phyloP scores from a whole-genome alignment of 2,797 vertebrate species.

The Thaleichthys pacificus region DNA sequence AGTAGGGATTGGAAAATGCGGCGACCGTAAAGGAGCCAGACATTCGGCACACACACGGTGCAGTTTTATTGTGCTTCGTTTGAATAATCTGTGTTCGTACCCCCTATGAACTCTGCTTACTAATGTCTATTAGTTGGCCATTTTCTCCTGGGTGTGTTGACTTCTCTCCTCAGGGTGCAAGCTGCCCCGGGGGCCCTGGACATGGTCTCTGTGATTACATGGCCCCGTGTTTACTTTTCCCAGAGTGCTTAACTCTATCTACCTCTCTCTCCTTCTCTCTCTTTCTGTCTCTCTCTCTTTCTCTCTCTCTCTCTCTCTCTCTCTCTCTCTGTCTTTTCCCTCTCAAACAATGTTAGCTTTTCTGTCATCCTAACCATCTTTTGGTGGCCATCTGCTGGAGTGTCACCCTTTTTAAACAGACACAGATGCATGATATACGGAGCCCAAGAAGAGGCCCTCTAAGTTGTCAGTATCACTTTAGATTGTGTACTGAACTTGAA shows the following conservation, averaged over 20 bases:
- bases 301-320: conserved; percentile 29
- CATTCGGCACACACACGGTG: conserved; percentile 59
- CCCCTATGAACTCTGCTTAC: conserved; percentile 56
- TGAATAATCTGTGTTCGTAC: conserved; percentile 48
- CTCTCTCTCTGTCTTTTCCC: no score
- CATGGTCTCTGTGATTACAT: conserved; percentile 67
- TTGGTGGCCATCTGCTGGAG: conserved; percentile 14
- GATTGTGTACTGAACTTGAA: not conserved
- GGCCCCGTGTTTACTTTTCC: conserved; percentile 76
- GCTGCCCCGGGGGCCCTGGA: conserved; percentile 34
- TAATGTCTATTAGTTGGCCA: conserved; percentile 48
- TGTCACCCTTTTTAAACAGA: conserved; percentile 15
- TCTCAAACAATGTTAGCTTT: not conserved
- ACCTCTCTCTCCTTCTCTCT: conserved; percentile 51
- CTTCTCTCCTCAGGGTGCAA: conserved; percentile 54
- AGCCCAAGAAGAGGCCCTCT: not conserved
- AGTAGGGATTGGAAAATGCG: conserved; percentile 13
- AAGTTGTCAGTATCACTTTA: conserved; percentile 6
- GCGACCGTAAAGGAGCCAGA: conserved; percentile 55
- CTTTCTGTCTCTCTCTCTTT: conserved; percentile 49
- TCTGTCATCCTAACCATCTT: conserved; percentile 17
- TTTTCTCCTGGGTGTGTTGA: conserved; percentile 66
- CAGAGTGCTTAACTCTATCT: conserved; percentile 65
- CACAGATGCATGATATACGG: conserved; percentile 20
- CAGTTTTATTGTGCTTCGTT: conserved; percentile 56